Conservation (phyloP, 1,140 invertebrate species). For the Drosophila arizonae region DNA sequence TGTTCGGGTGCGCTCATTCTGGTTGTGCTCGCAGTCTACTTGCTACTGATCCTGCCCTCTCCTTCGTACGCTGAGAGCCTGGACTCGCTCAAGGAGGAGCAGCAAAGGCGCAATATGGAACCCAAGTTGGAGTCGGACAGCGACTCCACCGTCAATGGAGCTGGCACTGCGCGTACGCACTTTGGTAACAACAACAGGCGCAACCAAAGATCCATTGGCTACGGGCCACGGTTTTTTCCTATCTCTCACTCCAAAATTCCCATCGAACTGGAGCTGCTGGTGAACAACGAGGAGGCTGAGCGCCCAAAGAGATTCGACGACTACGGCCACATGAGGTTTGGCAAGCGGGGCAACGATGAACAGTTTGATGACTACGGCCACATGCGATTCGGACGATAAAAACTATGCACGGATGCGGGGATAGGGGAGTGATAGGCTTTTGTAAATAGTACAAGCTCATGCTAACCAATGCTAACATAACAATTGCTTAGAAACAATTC, state of each 20-base stretch:
- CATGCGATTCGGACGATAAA: constrained; percentile 85
- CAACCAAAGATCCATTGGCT: constrained; percentile 35
- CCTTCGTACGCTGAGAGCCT: constrained; percentile 20
- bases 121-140: constrained; percentile 28
- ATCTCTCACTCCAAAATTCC: constrained; percentile 57
- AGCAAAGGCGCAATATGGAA: constrained; percentile 27
- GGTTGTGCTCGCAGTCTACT: constrained; percentile 17
- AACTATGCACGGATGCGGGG: constrained; percentile 45
- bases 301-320: constrained; percentile 85
- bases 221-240: constrained; percentile 25
- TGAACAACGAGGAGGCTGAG: constrained; percentile 84
- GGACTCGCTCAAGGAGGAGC: constrained; percentile 32
- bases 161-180: neutral
- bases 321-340: constrained; percentile 87
- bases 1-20: constrained; percentile 20
- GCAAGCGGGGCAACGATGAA: constrained; percentile 84
- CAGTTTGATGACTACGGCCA: constrained; percentile 87
- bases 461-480: neutral
- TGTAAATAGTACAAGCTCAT: constrained; percentile 46
- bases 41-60: constrained; percentile 20
- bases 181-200: constrained; percentile 22
- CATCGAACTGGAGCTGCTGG: constrained; percentile 75
- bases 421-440: constrained; percentile 30
- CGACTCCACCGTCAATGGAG: neutral
- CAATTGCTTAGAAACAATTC: neutral